These are phyloP conservation scores for Morinoia aosen DNA, from an alignment of 2,888 invertebrate genomes.

Conservation along the genomic window DNA sequence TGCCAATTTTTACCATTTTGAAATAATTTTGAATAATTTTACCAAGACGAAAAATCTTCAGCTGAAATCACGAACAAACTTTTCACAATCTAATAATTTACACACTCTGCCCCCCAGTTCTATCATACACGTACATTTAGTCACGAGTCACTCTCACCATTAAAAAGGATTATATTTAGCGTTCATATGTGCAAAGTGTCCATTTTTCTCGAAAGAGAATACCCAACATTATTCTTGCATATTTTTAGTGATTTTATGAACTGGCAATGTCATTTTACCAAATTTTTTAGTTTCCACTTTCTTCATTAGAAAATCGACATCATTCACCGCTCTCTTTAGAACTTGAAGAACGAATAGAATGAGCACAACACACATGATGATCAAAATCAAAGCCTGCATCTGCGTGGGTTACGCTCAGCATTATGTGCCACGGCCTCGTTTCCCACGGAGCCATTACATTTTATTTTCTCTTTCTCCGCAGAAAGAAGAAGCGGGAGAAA, in stretches of 20 bases:
- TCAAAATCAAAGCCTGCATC: neutral
- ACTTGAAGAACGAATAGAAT: neutral
- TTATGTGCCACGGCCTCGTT: constrained; percentile 17
- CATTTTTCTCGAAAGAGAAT: neutral
- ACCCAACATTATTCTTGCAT: neutral
- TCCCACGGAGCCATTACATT: constrained; percentile 19
- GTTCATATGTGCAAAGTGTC: neutral
- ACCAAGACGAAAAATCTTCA: too few relatives aligned
- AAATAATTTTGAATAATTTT: too few relatives aligned
- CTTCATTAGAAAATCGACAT: neutral
- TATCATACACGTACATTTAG: neutral
- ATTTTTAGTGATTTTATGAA: neutral
- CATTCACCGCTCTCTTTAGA: neutral
- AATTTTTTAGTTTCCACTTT: neutral
- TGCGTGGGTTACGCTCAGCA: neutral
- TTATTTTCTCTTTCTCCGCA: constrained; percentile 41
- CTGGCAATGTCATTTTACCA: neutral
- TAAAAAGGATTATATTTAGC: neutral
- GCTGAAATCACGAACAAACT: too few relatives aligned
- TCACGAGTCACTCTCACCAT: neutral
- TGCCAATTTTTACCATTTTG: too few relatives aligned
- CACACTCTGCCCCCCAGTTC: too few relatives aligned
- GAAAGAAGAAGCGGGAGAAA: constrained; percentile 19
- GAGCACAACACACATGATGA: neutral
- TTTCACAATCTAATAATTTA: too few relatives aligned